Percentiles rank a stretch among this genome's conserved stretches.
These are phyloP conservation scores for Acanthosepion lycidas DNA, from an alignment of 2,888 invertebrate genomes.

Conservation along the genomic window DNA sequence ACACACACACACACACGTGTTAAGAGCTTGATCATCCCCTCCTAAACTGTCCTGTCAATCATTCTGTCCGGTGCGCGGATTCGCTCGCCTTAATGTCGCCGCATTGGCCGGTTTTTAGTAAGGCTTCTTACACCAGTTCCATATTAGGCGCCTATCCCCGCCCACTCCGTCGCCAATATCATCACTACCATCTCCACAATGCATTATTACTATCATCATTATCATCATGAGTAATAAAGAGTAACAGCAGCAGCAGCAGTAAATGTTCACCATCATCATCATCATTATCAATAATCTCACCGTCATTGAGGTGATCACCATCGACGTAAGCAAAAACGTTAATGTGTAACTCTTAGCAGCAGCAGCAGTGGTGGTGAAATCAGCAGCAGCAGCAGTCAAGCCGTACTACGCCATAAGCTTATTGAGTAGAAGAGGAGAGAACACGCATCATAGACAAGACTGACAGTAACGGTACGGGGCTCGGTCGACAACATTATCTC, in stretches of 20 bases:
- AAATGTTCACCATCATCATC: neutral
- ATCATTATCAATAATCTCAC: neutral
- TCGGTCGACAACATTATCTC: neutral
- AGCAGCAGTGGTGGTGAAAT: neutral
- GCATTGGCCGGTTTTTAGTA: neutral
- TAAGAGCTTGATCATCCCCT: neutral
- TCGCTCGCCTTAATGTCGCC: neutral
- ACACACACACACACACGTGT: no score
- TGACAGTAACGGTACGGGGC: neutral
- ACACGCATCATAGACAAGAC: neutral
- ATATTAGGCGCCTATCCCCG: neutral
- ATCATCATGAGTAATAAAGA: neutral
- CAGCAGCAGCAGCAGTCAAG: neutral
- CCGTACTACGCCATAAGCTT: slow-evolving; percentile 33
- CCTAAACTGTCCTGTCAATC: neutral
- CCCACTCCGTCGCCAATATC: slow-evolving; percentile 33
- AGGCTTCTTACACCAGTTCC: neutral
- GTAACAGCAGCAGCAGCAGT: no score
- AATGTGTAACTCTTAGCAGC: neutral
- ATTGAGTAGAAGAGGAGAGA: slow-evolving; percentile 2
- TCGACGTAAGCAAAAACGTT: neutral
- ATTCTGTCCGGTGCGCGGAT: neutral
- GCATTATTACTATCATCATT: neutral
- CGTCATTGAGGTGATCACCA: neutral
- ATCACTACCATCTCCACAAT: neutral